These are phyloP conservation scores for Aplysina aerophoba DNA, from an alignment of 37 sponge, comb jelly and placozoan genomes.

Conservation along the genomic window DNA sequence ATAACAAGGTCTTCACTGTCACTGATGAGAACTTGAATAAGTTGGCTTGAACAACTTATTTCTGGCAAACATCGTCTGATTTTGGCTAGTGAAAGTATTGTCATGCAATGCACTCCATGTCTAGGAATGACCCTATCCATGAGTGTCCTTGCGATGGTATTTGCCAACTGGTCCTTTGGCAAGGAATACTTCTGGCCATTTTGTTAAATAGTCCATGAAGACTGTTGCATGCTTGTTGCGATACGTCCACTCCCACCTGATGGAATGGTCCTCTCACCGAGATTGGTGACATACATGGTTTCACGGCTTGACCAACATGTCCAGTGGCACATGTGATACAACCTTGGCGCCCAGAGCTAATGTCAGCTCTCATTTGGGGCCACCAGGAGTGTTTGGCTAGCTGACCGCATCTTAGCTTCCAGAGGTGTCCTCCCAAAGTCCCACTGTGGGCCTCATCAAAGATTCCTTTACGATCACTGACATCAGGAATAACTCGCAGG, in stretches of 20 bases:
- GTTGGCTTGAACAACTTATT: no score
- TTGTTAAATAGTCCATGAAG: constrained; percentile 31
- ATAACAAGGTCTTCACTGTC: no score
- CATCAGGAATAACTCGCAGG: constrained; percentile 7
- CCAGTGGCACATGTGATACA: constrained; percentile 45
- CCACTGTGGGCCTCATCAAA: constrained; percentile 42
- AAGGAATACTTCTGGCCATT: constrained; percentile 46
- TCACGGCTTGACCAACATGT: background rate
- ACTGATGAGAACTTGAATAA: no score
- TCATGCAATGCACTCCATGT: constrained; percentile 46
- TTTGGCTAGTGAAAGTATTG: no score
- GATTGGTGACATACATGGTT: constrained; percentile 32
- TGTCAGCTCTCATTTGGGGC: constrained; percentile 30
- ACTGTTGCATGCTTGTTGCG: constrained; percentile 32
- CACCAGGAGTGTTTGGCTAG: constrained; percentile 45
- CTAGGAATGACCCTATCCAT: constrained; percentile 24
- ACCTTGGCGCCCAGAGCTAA: background rate
- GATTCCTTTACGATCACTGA: background rate
- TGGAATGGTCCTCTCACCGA: constrained; percentile 35
- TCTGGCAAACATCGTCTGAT: no score
- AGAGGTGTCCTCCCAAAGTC: constrained; percentile 34
- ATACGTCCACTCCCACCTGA: no score
- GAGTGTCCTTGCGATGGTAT: constrained; percentile 12
- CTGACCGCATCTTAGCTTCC: background rate
- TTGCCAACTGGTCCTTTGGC: background rate